Conservation (phyloP, 2,888 invertebrate species). For the Dichetophora obliterata region DNA sequence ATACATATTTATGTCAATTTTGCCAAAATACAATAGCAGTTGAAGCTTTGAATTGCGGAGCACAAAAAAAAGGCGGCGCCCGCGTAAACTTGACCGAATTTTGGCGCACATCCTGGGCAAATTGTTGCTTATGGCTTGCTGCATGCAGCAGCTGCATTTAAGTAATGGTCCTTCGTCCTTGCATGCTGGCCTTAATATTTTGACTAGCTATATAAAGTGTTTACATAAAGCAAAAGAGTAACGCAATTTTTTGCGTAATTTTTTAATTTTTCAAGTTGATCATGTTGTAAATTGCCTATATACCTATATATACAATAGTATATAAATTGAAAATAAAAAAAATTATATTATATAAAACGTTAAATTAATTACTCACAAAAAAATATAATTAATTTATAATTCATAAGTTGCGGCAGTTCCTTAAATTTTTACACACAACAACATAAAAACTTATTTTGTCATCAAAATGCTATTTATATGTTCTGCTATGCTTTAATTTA, state of each 20-base stretch:
- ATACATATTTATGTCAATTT: not conserved
- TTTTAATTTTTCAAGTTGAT: not conserved
- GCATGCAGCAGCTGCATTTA: not conserved
- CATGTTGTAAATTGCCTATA: not conserved
- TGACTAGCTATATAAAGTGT: too few species aligned
- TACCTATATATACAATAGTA: too few species aligned
- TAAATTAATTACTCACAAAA: too few species aligned
- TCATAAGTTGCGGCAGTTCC: too few species aligned
- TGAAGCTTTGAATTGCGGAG: not conserved
- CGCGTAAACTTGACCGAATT: slow-evolving; percentile 52
- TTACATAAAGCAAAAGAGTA: too few species aligned
- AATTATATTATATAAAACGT: not conserved
- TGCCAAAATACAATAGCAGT: not conserved
- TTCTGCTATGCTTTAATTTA: too few species aligned
- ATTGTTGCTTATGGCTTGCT: slow-evolving; percentile 21
- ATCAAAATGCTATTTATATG: too few species aligned
- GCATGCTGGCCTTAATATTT: not conserved
- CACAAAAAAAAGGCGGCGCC: not conserved
- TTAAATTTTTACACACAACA: too few species aligned
- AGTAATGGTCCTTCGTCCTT: slow-evolving; percentile 4
- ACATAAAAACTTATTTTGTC: too few species aligned
- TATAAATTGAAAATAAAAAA: not conserved
- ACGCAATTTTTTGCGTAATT: not conserved
- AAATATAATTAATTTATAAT: too few species aligned
- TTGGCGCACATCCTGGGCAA: slow-evolving; percentile 25